Conservation (phyloP, 1,140 invertebrate species). For the Lepidurus couesii region DNA sequence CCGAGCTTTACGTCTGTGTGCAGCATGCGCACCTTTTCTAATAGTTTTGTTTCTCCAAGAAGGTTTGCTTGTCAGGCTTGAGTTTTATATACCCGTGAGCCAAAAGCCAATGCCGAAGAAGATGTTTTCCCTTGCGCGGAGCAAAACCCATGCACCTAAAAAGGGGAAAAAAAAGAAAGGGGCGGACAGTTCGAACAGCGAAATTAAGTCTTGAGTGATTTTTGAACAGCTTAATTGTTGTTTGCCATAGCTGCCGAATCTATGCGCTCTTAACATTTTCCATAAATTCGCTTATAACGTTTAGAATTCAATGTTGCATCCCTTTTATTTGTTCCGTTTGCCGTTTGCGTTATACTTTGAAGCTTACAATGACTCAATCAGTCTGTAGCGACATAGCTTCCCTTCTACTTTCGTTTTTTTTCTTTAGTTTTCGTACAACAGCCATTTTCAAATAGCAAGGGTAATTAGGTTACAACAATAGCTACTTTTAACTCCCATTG, state of each 20-base stretch:
- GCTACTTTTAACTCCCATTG: slow-evolving; percentile 5
- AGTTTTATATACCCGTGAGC: neutral
- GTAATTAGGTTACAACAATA: slow-evolving; percentile 20
- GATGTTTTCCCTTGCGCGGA: neutral
- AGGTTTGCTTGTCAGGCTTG: neutral
- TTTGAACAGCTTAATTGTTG: neutral
- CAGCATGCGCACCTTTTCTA: slow-evolving; percentile 10
- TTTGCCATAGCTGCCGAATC: neutral
- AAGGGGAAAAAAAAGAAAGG: neutral
- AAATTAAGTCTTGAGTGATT: slow-evolving; percentile 6
- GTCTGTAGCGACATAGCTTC: neutral
- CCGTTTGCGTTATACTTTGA: neutral
- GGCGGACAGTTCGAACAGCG: neutral
- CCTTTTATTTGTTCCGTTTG: neutral
- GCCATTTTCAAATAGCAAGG: neutral
- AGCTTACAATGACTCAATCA: slow-evolving; percentile 8
- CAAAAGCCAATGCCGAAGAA: slow-evolving; percentile 7
- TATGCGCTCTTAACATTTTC: neutral
- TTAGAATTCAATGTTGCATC: neutral
- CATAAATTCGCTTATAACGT: neutral
- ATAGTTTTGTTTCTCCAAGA: neutral
- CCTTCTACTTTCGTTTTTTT: neutral
- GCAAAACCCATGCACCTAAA: neutral
- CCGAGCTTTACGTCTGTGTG: neutral
- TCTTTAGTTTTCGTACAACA: neutral